Evolutionary conservation across 2,797 vertebrate species (phyloP), one percentile per base, ranked within the genome.

Genomic region (Gymnoscopelus braueri): DNA sequence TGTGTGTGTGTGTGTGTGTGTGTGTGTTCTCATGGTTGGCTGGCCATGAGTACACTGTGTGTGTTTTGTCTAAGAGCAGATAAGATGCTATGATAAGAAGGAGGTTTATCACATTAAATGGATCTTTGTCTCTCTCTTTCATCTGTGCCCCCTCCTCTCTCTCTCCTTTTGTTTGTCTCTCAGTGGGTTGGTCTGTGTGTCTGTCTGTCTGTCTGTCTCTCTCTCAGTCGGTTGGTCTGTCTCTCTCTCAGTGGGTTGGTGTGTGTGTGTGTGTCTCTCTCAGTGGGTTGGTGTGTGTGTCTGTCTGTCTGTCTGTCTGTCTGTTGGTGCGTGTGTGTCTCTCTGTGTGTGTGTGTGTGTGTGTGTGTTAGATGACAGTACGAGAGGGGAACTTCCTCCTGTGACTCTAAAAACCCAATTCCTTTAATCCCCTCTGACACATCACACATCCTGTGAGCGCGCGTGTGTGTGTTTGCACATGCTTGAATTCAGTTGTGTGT

Each of bases 371-470:
- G 24, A 19, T 63, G 71, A 71, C 55, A 44, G 12, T 0, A 12
- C 5, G 47, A 69, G 47, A 0, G 8, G 82, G 84, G 81, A 82
- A 74, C 80, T 84, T 81, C 86, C 83, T 66, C 52, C 63, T 71
- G 59, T 82, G 82, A 76, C 55, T 80, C 74, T 80, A 39, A 78
- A 74, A 77, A 66, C 4, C 61, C 50, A 71, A 39, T 60, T 73
- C 56, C 3, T 78, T 58, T 69, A 71, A 67, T 75, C 67, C 48
- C 47, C 60, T 65, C 60, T 68, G 53, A 81, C 69, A 51, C 62
- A 78, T 79, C 67, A 65, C 67, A 65, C 73, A 71, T 87, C 77
- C 81, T 80, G 71, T 71, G 39, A 9, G 15, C 23, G 32, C 26
- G n/a, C 19, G 61, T 14, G 5, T 51, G 64, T 10, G 48, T 29